Evolutionary conservation across 2,888 invertebrate species (phyloP).

Genomic region (Stenodema calcarata): DNA sequence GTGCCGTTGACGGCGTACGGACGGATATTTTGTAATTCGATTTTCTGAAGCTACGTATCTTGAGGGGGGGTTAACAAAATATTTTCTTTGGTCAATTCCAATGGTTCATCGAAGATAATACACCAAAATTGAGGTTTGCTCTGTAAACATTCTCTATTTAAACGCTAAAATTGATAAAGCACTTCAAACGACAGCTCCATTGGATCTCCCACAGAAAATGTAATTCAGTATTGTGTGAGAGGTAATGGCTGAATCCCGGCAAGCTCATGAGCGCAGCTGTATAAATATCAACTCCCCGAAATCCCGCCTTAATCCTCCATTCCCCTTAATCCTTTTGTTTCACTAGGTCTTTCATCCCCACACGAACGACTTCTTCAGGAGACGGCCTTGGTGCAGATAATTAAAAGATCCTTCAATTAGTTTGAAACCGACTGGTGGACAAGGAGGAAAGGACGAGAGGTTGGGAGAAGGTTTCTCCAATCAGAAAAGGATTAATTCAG

Average conservation of each 20-base stretch:
- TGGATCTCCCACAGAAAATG: background rate
- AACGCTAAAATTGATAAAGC: too few relatives aligned
- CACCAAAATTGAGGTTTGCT: too few relatives aligned
- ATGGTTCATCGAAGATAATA: too few relatives aligned
- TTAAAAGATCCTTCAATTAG: slow-evolving; percentile 18
- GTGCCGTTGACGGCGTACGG: too few relatives aligned
- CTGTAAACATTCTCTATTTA: too few relatives aligned
- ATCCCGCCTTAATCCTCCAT: background rate
- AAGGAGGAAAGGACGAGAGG: background rate
- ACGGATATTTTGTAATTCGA: too few relatives aligned
- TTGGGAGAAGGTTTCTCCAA: background rate
- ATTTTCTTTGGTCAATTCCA: too few relatives aligned
- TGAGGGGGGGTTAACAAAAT: too few relatives aligned
- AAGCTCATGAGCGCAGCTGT: background rate
- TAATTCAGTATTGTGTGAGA: background rate
- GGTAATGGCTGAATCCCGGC: background rate
- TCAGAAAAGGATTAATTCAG: background rate
- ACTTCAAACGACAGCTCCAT: too few relatives aligned
- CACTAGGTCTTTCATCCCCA: background rate
- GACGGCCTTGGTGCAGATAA: background rate
- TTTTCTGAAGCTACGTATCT: too few relatives aligned
- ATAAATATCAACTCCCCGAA: slow-evolving; percentile 3
- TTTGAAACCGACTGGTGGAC: background rate
- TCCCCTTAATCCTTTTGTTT: background rate
- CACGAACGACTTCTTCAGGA: background rate